Conservation (phyloP, 2,797 vertebrate genomes). For the Epinephelus awoara region DNA sequence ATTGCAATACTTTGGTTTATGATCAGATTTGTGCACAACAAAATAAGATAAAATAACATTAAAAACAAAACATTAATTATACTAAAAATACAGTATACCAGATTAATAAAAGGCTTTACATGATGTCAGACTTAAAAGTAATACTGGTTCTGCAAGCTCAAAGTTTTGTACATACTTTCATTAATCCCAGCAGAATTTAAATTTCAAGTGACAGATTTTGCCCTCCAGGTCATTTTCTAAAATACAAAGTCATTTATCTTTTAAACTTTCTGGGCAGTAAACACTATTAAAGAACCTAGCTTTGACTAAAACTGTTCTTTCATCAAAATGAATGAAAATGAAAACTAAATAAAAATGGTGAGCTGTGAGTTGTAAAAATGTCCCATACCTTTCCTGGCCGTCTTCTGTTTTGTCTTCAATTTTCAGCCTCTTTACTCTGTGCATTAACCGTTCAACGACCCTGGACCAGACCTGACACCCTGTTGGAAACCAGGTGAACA, state of each 20-base stretch:
- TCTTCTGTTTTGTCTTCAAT: slow-evolving; percentile 91
- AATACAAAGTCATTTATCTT: not conserved
- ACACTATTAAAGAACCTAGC: not conserved
- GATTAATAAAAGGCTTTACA: not conserved
- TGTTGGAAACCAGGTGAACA: slow-evolving; percentile 59
- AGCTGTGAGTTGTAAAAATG: slow-evolving; percentile 1
- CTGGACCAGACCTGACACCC: slow-evolving; percentile 88
- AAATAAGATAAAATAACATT: not conserved
- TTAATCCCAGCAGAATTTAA: not conserved
- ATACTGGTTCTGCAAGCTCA: not conserved
- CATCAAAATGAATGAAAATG: not conserved
- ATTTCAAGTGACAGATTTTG: not conserved
- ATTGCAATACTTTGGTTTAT: not conserved
- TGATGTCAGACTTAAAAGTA: not conserved
- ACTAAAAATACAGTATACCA: not conserved
- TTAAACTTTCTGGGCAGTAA: not conserved
- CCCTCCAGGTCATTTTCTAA: not conserved
- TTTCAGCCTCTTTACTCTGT: slow-evolving; percentile 95
- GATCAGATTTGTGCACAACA: not conserved
- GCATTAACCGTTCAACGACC: slow-evolving; percentile 92
- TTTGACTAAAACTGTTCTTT: not conserved
- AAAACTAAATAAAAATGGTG: not conserved
- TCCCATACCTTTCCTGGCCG: slow-evolving; percentile 89
- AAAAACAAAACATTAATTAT: not conserved
- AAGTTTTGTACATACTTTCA: not conserved